Conservation (phyloP, 2,113 vertebrate genomes). For the Poeciliopsis turrubarensis region DNA sequence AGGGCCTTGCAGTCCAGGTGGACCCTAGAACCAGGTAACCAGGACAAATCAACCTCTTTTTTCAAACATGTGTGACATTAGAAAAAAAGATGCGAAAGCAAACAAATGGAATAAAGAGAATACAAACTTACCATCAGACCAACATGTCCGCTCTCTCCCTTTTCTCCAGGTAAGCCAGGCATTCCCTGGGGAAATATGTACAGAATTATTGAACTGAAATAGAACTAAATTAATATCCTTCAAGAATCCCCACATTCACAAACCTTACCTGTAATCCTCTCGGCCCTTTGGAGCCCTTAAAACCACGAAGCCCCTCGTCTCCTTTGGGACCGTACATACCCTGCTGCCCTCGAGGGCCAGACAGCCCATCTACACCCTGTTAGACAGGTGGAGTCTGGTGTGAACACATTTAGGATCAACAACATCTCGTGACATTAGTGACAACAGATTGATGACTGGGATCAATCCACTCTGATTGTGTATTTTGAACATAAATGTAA, state of each 20-base stretch:
- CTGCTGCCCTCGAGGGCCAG: conserved; percentile 80
- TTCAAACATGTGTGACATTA: background rate
- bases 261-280: conserved; percentile 79
- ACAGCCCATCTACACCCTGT: conserved; percentile 79
- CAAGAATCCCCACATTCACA: background rate
- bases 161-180: conserved; percentile 81
- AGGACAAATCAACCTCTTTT: background rate
- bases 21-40: conserved; percentile 65
- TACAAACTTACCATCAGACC: conserved; percentile 73
- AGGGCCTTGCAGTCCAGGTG: conserved; percentile 79
- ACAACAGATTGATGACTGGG: background rate
- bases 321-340: conserved; percentile 84
- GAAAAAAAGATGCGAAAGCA: background rate
- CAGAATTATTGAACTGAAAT: background rate
- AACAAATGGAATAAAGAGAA: background rate
- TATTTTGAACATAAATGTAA: too few species aligned
- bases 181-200: conserved; percentile 70
- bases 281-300: conserved; percentile 79
- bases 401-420: background rate
- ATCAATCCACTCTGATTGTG: background rate
- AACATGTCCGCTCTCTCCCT: conserved; percentile 78
- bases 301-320: conserved; percentile 82
- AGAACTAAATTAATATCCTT: background rate
- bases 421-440: background rate
- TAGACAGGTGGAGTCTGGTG: conserved; percentile 15